Conservation (phyloP, 2,113 vertebrate species). For the Nansenia antarctica region DNA sequence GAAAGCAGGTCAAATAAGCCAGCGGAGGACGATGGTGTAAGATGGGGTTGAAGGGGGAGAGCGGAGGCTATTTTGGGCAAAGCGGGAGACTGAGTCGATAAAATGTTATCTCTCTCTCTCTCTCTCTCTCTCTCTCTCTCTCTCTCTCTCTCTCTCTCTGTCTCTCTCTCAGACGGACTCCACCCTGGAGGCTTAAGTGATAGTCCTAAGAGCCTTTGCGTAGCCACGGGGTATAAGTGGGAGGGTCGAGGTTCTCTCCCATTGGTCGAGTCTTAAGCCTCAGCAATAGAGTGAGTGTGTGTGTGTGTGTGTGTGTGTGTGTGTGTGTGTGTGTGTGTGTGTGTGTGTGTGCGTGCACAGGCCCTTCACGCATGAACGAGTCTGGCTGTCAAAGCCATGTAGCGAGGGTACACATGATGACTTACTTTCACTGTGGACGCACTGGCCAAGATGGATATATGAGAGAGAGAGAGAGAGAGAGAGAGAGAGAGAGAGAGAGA, state of each 20-base stretch:
- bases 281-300: not conserved
- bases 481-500: not conserved
- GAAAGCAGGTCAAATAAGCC: too few species aligned
- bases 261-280: conserved; percentile 4
- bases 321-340: conserved; percentile 1
- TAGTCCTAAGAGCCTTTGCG: not conserved
- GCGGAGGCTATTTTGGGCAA: not conserved
- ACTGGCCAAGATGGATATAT: not conserved
- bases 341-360: conserved; percentile 3
- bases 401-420: conserved; percentile 19
- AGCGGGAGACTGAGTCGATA: not conserved
- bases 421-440: conserved; percentile 32
- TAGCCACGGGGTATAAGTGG: not conserved
- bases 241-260: not conserved
- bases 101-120: not conserved
- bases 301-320: not conserved
- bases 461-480: not conserved
- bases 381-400: conserved; percentile 33
- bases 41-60: too few species aligned
- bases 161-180: not conserved
- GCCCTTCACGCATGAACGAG: conserved; percentile 41
- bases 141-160: not conserved
- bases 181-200: not conserved
- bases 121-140: conserved; percentile 3
- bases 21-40: too few species aligned